Conservation (phyloP, 1,140 invertebrate species). For the Pogonus chalceus region DNA sequence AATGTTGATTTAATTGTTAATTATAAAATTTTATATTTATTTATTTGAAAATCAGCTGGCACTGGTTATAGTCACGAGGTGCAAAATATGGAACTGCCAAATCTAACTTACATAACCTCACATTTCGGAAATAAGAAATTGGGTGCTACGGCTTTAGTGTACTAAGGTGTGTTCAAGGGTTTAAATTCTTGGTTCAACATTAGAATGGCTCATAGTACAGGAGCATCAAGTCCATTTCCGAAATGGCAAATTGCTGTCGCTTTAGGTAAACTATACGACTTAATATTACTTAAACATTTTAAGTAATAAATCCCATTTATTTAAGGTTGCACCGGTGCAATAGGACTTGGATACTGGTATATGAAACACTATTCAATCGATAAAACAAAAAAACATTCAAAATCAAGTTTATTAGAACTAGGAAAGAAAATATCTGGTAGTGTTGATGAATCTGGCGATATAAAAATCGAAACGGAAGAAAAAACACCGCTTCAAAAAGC, state of each 20-base stretch:
- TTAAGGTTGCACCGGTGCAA: constrained; percentile 68
- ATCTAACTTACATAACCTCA: not conserved
- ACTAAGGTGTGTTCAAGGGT: not conserved
- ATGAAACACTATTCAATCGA: constrained; percentile 43
- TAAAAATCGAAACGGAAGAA: constrained; percentile 27
- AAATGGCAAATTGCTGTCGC: constrained; percentile 57
- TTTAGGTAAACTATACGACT: constrained; percentile 67
- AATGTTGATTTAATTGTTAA: no score
- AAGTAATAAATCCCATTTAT: no score
- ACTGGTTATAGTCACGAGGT: not conserved
- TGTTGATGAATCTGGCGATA: constrained; percentile 32
- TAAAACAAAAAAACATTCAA: constrained; percentile 23
- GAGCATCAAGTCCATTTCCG: constrained; percentile 24
- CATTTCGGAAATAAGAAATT: not conserved
- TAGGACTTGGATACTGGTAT: constrained; percentile 74
- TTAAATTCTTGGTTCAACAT: not conserved
- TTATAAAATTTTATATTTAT: no score
- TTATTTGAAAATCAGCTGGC: no score
- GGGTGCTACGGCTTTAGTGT: no score
- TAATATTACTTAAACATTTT: no score
- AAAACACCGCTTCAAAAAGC: constrained; percentile 57
- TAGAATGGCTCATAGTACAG: constrained; percentile 16
- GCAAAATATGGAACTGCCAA: not conserved
- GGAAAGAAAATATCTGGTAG: constrained; percentile 36
- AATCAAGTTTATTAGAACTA: constrained; percentile 23